Evolutionary conservation across 2,888 invertebrate genomes (phyloP), one percentile per base, ranked within the genome.

Genomic region (Beris chalybata): DNA sequence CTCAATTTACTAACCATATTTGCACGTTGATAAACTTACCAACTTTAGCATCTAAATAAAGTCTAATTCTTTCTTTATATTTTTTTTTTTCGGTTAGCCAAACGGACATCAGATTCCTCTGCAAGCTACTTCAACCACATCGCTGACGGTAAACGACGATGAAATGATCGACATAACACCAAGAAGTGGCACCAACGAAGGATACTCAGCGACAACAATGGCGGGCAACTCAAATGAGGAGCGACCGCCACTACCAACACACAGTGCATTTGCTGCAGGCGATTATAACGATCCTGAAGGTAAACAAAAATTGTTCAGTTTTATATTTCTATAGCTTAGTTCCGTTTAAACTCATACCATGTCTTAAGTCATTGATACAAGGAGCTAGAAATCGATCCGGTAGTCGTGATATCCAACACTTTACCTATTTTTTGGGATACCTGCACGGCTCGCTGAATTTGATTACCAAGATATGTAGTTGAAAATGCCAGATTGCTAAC

Each of bases 131-230:
- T 74, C 76, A 65, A 77, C 76, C 66, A 76, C 78, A 58, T 76
- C 77, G 66, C 74, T 75, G 58, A 74, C 75, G 15, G 71, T 72
- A 47, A 74, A 73, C 54, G 87, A 87, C 77, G 87, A 87, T 79
- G 87, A 86, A 76, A 87, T 87, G 87, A 85, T 87, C 72, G 87
- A 87, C 77, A 86, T 61, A 13, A 44, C 84, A 58, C 86, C 87
- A 70, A 81, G 84, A 65, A 84, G 77, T 65, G 79, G 77, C 65
- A 77, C 79, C 13, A 78, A 75, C 61, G 79, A 79, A 64, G n/a
- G 67, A 73, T 70, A 66, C 73, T n/a, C 47, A 31, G 43, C 72
- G 73, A 57, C 68, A 48, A 67, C 47, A 63, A 67, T 67, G 69
- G 64, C 53, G 30, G 65, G 70, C 71, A 71, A 72, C 72, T 70